Evolutionary conservation across 1,140 invertebrate species (phyloP), one percentile per base, ranked within the genome.

Genomic region (Pinna nobilis): DNA sequence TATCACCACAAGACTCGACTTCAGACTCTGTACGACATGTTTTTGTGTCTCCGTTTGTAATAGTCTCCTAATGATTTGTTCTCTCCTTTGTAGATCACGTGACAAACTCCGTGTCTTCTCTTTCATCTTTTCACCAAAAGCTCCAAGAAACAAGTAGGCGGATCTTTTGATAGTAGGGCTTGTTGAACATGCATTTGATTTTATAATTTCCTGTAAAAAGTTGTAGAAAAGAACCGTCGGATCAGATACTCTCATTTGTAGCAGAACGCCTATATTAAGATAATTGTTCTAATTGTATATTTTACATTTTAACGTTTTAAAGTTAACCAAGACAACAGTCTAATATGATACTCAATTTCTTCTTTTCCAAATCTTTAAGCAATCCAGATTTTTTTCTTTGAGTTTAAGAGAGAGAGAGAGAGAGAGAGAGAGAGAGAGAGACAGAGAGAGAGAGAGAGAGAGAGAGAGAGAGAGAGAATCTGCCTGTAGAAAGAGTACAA

Each of bases 131-230:
- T 69, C 55, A 5, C 44, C 67, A 18, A 70, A n/a, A 41, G 73
- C 60, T 11, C 73, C 73, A 41, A 75, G 30, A 33, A 37, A 59
- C 11, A 75, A 28, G 32, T 53, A 74, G 20, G 65, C 57, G 23
- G 72, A 49, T 18, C 59, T 47, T 11, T 60, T 60, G 5, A 68
- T 25, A 1, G 25, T 15, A 49, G 35, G 30, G 32, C 60, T 39
- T 18, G 35, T 39, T 6, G n/a, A 25, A 33, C 68, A 41, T 39
- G 61, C 28, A 7, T 49, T 30, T 6, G 49, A 39, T 11, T 60
- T 30, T 20, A 61, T 55, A 1, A 74, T 28, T 61, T 74, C 64
- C 72, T 74, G 23, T 39, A 32, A 35, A 68, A n/a, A n/a, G n/a
- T n/a, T n/a, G n/a, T n/a, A 39, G 37, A 11, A 44, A 18, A 5